phyloP scores from a whole-genome alignment of 2,888 invertebrate species.

The Drosophila longiperda region DNA sequence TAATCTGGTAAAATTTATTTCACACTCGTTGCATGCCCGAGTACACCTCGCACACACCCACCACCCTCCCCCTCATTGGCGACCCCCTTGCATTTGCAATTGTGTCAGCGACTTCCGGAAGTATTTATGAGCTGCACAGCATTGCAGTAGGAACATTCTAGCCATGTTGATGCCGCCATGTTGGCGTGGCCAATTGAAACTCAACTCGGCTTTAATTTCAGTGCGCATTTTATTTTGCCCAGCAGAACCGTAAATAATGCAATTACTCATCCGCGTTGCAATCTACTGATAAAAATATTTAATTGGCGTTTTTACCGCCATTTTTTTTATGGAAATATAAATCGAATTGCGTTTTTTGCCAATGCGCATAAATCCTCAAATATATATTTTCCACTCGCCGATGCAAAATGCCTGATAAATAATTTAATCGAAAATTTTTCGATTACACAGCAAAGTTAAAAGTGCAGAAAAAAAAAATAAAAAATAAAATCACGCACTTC shows the following conservation, averaged over 20 bases:
- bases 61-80: background rate
- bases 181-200: conserved; percentile 67
- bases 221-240: conserved; percentile 22
- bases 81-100: conserved; percentile 29
- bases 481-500: conserved; percentile 71
- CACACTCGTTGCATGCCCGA: conserved; percentile 67
- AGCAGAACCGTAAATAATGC: conserved; percentile 71
- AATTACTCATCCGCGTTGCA: conserved; percentile 77
- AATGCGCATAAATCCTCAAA: conserved; percentile 70
- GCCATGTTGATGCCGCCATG: conserved; percentile 56
- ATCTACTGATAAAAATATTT: conserved; percentile 81
- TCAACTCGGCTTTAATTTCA: conserved; percentile 65
- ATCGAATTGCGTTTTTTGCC: conserved; percentile 72
- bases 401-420: conserved; percentile 72
- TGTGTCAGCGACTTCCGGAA: conserved; percentile 61
- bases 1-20: conserved; percentile 74
- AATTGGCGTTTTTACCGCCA: conserved; percentile 55
- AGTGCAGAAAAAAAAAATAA: conserved; percentile 20
- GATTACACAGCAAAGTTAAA: conserved; percentile 41
- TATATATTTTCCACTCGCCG: conserved; percentile 43
- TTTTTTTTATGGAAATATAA: conserved; percentile 45
- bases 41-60: background rate
- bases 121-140: conserved; percentile 59
- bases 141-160: conserved; percentile 40
- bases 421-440: conserved; percentile 80